Percentiles rank a stretch among this genome's conserved stretches.
Evolutionary conservation across 2,113 vertebrate species (phyloP).

Genomic region (Accipiter cooperii): DNA sequence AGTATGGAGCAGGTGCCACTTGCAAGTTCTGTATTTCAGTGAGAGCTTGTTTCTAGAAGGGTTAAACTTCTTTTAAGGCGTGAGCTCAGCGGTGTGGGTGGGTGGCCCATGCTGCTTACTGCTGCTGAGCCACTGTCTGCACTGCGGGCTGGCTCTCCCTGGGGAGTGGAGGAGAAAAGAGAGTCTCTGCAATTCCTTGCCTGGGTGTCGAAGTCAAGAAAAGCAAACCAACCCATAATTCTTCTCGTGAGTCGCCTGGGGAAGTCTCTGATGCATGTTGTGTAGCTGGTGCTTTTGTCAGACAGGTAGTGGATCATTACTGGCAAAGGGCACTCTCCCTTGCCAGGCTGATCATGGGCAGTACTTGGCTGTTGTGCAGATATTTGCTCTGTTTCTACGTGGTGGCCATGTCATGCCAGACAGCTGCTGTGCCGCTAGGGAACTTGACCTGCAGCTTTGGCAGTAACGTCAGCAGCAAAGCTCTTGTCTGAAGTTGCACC

Average conservation of each 20-base stretch:
- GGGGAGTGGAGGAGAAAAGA: not conserved
- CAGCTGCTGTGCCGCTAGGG: accelerated
- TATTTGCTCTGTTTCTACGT: not conserved
- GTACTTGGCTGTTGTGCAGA: not conserved
- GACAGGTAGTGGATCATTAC: not conserved
- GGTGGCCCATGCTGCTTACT: not conserved
- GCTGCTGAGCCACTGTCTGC: not conserved
- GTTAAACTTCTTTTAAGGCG: not conserved
- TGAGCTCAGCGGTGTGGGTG: not conserved
- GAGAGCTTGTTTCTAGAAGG: not conserved
- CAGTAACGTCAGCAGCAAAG: not conserved
- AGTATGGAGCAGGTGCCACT: not conserved
- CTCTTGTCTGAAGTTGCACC: not conserved
- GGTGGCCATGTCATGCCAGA: not conserved
- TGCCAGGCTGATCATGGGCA: not conserved
- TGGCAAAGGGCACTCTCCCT: not conserved
- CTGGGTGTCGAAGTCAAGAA: not conserved
- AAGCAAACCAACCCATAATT: not conserved
- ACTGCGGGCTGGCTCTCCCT: not conserved
- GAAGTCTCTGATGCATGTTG: not conserved
- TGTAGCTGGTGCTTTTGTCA: not conserved
- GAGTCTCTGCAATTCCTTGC: not conserved
- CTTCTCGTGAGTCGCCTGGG: not conserved
- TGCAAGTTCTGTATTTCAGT: not conserved
- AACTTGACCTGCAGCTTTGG: not conserved